Base-by-base conservation (phyloP, 2,888 invertebrate species). In the Macrosoma leucophasiata region DNA sequence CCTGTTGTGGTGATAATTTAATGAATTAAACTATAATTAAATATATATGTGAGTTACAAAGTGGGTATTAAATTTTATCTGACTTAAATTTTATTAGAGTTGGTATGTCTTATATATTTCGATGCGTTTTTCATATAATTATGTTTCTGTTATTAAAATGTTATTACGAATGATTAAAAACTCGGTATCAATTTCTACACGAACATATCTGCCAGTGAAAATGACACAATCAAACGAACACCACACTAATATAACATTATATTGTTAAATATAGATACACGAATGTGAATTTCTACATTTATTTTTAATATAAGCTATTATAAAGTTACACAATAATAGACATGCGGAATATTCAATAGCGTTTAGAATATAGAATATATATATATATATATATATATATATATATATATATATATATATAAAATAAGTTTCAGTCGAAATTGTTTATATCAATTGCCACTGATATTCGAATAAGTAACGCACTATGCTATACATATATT, bases 201-300 rank as follows among this genome's bases (percentile, higher is more conserved):
- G 49, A 46, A 50, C 41, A 40, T 48, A 53, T 50, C 44, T 55
- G 50, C 60, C 64, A 55, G 66, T 71, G 77, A 84, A 84, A 82
- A 71, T 72, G 84, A 50, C 81, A 70, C 47, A 54, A 58, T 62
- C 75, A 62, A 81, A 79, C 63, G 85, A 85, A 85, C 85, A 85
- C 85, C 84, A 85, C 65, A 66, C 57, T 74, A 74, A 70, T 64
- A 50, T 68, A 71, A 77, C 64, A 72, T 74, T 71, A 62, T 65
- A 65, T 75, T 72, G 65, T 52, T 60, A 55, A 62, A 78, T 60
- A 58, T 71, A 70, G 62, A 48, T 54, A 65, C 56, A 57, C 59
- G 59, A 59, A 55, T n/a, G 63, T 62, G 60, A 68, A 73, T 66
- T 76, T 70, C 70, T 74, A 72, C 62, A 70, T 64, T 65, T 68